Evolutionary conservation across 2,113 vertebrate species (phyloP), one percentile per base, ranked within the genome.

Genomic region (Papio anubis): DNA sequence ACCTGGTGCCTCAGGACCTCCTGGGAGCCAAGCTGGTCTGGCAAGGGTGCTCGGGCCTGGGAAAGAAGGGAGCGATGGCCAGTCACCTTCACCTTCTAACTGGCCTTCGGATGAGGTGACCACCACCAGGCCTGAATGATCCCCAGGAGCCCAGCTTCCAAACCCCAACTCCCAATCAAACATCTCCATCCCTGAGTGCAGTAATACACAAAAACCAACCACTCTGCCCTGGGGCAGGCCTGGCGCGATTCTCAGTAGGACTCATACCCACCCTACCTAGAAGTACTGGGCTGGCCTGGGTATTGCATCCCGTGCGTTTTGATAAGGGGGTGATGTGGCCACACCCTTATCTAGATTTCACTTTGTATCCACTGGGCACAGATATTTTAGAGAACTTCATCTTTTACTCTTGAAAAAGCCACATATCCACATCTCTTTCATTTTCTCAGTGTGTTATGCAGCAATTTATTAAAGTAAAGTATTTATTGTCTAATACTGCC

Each of bases 181-280:
- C 5, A 1, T 32, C 81, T 55, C 73, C 10, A 64, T 32, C 30
- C 50, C 30, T 10, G 5, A 35, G 48, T 17, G 0, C 59, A 1
- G 0, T 1, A 35, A 2, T 6, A 27, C 1, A 17, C 12, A 16
- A 0, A 27, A 20, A 23, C 8, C 5, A 3, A 40, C n/a, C 7
- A 7, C 12, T 40, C 13, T 70, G 57, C 55, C 93, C 23, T 6
- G 1, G 55, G 48, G 70, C 32, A 52, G 83, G 57, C 90, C 30
- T n/a, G 32, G 40, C 20, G 40, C 4, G 0, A 35, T 98, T 98
- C 93, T 93, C 84, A 96, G 97, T 97, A 98, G 96, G 55, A 25
- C 20, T 43, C 3, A 59, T 43, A 84, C 76, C 97, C 97, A 14
- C 95, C 93, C 94, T 96, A 96, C 90, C 88, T 75, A n/a, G 94